A percentile compares a stretch with the other conserved stretches of the same genome.
Conservation (phyloP, 2,888 invertebrate species). For the Ctenicera cuprea region DNA sequence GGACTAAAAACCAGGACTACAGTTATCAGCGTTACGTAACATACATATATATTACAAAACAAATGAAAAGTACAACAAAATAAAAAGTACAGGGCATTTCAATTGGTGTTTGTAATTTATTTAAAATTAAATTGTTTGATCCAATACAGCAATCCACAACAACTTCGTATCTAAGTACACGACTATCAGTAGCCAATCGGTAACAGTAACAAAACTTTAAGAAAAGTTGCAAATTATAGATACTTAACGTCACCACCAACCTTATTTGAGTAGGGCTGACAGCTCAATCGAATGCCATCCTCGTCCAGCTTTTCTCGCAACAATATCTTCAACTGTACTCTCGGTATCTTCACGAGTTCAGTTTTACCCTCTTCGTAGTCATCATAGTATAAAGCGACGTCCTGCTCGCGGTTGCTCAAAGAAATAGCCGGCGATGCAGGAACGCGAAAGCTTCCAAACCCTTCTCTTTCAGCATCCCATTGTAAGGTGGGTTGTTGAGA, state of each 20-base stretch:
- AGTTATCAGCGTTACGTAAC: too few relatives aligned
- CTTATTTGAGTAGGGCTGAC: constrained; percentile 94
- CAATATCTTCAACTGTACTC: constrained; percentile 86
- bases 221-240: too few relatives aligned
- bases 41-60: too few relatives aligned
- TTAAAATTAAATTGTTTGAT: too few relatives aligned
- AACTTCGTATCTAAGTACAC: too few relatives aligned
- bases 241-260: constrained; percentile 77
- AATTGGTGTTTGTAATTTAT: too few relatives aligned
- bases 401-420: constrained; percentile 64
- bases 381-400: constrained; percentile 70
- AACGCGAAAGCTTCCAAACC: constrained; percentile 67
- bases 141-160: too few relatives aligned
- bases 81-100: too few relatives aligned
- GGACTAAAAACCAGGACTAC: too few relatives aligned
- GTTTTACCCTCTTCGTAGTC: constrained; percentile 89
- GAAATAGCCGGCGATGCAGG: constrained; percentile 66
- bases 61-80: too few relatives aligned
- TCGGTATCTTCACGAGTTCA: constrained; percentile 85
- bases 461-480: constrained; percentile 74
- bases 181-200: too few relatives aligned
- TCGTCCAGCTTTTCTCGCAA: constrained; percentile 89
- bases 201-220: too few relatives aligned
- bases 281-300: constrained; percentile 90
- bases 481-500: constrained; percentile 69